These are phyloP conservation scores for Adela reaumurella DNA, from an alignment of 2,888 invertebrate genomes.

Conservation along the genomic window DNA sequence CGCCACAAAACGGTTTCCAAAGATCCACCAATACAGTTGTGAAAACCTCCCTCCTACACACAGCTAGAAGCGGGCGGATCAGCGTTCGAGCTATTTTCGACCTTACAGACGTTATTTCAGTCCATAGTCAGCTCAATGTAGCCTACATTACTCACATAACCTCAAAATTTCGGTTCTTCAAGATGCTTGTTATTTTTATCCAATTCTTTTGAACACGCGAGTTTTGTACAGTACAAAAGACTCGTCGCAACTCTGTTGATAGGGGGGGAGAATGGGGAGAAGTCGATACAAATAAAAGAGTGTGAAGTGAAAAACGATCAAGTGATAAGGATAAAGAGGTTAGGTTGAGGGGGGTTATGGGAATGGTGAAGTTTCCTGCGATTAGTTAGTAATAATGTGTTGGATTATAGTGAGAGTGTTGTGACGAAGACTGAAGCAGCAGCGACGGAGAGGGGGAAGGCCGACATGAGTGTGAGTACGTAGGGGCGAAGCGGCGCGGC, in stretches of 20 bases:
- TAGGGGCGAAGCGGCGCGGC: neutral
- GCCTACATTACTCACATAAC: constrained; percentile 49
- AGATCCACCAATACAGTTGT: neutral
- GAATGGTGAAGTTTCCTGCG: no score
- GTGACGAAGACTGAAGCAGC: neutral
- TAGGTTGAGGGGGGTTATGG: no score
- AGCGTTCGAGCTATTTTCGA: constrained; percentile 24
- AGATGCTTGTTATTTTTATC: neutral
- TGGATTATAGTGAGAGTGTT: neutral
- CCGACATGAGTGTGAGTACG: neutral
- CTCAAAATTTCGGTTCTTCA: constrained; percentile 27
- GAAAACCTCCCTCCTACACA: constrained; percentile 1
- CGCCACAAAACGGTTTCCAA: neutral
- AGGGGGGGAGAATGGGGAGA: no score
- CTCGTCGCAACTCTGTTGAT: no score
- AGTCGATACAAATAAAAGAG: neutral
- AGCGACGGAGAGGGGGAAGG: neutral
- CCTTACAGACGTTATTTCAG: constrained; percentile 24
- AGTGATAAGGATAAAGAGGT: neutral
- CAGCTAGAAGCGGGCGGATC: neutral
- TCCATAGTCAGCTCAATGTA: constrained; percentile 23
- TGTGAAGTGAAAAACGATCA: neutral
- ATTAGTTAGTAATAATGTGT: neutral
- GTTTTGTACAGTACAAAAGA: no score
- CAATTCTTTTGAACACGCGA: neutral